phyloP scores from a whole-genome alignment of 2,888 invertebrate species.

The Idaea dimidiata region DNA sequence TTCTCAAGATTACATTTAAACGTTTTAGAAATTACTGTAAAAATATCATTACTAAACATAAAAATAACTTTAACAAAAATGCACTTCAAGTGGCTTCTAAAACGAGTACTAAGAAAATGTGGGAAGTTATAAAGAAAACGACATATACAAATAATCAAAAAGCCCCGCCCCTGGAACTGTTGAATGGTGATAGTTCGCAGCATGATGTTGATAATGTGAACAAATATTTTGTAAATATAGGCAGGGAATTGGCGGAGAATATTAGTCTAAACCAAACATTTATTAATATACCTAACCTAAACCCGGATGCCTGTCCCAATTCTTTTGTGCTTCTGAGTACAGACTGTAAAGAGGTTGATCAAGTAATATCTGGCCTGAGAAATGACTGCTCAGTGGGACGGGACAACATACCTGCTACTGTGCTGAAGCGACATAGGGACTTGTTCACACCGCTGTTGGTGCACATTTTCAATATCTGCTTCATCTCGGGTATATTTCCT shows the following conservation, averaged over 20 bases:
- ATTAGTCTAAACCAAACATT: neutral
- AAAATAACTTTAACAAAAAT: constrained; percentile 4
- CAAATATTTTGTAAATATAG: constrained; percentile 7
- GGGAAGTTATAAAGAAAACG: constrained; percentile 8
- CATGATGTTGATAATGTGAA: neutral
- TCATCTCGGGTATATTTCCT: neutral
- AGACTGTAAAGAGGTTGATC: too few species aligned
- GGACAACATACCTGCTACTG: constrained; percentile 9
- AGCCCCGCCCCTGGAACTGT: neutral
- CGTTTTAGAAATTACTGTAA: constrained; percentile 1
- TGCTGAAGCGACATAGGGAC: constrained; percentile 2
- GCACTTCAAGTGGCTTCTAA: neutral
- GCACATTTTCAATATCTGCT: constrained; percentile 3
- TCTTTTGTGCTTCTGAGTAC: too few species aligned
- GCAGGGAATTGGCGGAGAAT: constrained; percentile 6
- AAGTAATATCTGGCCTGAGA: too few species aligned
- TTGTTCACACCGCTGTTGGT: neutral
- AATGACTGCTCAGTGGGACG: neutral
- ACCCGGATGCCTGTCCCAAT: too few species aligned
- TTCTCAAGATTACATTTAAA: constrained; percentile 7
- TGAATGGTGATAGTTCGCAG: neutral
- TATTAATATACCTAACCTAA: too few species aligned
- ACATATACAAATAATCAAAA: constrained; percentile 2
- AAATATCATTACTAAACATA: neutral
- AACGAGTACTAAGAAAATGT: constrained; percentile 6